A percentile compares a stretch with the other conserved stretches of the same genome.
Evolutionary conservation across 92 coral and sea anemone species (phyloP).

Genomic region (Plumapathes pennacea): DNA sequence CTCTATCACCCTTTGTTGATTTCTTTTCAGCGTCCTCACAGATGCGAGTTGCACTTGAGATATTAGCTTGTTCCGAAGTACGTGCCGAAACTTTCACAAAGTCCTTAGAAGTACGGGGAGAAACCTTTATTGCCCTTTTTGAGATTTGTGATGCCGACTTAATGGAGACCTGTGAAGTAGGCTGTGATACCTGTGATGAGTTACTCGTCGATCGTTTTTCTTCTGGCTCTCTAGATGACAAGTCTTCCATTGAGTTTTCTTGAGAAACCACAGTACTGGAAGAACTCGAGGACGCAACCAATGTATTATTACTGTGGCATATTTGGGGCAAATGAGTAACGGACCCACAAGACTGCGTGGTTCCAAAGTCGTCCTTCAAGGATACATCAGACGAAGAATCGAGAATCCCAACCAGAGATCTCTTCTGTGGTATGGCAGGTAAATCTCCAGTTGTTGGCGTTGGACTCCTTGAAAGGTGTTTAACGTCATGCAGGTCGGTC

Average conservation of each 20-base stretch:
- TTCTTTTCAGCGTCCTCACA: background rate
- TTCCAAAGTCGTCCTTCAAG: no score
- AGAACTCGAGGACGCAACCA: conserved; percentile 3
- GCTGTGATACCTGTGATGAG: background rate
- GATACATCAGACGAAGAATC: no score
- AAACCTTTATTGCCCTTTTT: background rate
- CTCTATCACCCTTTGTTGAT: conserved; percentile 16
- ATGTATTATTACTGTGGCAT: no score
- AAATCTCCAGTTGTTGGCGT: no score
- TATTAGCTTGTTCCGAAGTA: background rate
- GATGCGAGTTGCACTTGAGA: conserved; percentile 15
- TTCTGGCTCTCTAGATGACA: no score
- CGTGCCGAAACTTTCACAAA: conserved; percentile 4
- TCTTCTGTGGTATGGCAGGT: conserved; percentile 44
- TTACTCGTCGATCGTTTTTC: conserved; percentile 5
- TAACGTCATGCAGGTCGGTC: background rate
- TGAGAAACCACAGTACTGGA: background rate
- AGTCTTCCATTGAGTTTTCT: background rate
- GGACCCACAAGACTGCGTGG: no score
- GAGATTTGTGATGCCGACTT: conserved; percentile 17
- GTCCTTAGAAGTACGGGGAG: conserved; percentile 7
- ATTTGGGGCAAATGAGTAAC: no score
- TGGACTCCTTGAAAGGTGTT: background rate
- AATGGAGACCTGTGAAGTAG: conserved; percentile 7
- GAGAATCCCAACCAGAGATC: conserved; percentile 32